phyloP scores from a whole-genome alignment of 2,113 vertebrate species.

The Craseonycteris thonglongyai region DNA sequence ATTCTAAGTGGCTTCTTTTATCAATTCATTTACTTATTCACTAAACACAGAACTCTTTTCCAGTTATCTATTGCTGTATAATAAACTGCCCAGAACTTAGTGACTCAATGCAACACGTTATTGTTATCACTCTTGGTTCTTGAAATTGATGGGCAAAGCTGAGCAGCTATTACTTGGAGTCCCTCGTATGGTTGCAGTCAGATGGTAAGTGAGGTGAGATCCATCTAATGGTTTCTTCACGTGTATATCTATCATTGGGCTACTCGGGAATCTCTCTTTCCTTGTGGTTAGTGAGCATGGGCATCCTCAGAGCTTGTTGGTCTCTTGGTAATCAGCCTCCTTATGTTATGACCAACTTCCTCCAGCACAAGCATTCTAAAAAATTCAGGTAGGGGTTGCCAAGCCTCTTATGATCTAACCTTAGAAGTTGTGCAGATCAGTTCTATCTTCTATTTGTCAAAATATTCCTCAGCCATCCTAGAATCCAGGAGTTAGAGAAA shows the following conservation, averaged over 20 bases:
- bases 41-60: not conserved
- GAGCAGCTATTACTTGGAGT: not conserved
- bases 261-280: not conserved
- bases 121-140: not conserved
- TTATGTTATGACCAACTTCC: not conserved
- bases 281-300: not conserved
- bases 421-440: not conserved
- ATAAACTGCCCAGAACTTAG: not conserved
- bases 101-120: not conserved
- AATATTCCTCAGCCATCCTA: not conserved
- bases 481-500: not conserved
- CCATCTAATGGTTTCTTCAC: not conserved
- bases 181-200: not conserved
- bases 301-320: not conserved
- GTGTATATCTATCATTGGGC: not conserved
- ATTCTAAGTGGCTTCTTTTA: slow-evolving; percentile 3
- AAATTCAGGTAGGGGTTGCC: not conserved
- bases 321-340: not conserved
- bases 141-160: not conserved
- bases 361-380: not conserved
- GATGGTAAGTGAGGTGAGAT: not conserved
- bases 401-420: not conserved
- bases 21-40: not conserved
- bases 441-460: not conserved
- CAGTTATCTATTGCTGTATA: not conserved